Evolutionary conservation across 1,140 invertebrate species (phyloP).

Genomic region (Sycophila sp.): DNA sequence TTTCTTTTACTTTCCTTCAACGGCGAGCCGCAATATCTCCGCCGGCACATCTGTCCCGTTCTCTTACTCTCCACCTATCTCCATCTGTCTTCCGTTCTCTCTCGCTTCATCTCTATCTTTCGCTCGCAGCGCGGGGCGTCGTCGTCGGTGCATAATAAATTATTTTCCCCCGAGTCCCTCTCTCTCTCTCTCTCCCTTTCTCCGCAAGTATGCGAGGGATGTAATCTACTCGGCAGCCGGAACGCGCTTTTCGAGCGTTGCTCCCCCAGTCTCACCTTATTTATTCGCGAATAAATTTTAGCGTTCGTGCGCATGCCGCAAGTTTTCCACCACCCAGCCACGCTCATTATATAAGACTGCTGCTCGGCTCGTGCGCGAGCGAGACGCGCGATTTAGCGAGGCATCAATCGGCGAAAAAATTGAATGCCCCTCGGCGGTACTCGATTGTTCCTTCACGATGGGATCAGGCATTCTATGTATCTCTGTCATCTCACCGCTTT

Average conservation of each 20-base stretch:
- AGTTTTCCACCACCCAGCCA: no score
- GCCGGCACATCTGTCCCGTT: neutral
- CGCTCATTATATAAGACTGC: no score
- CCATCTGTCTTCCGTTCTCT: neutral
- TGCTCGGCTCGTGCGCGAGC: no score
- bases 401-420: no score
- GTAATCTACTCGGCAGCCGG: neutral
- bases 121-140: neutral
- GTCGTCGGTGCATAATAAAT: conserved; percentile 9
- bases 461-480: no score
- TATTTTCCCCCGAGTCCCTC: conserved; percentile 8
- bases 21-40: neutral
- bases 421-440: no score
- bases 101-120: conserved; percentile 6
- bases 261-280: neutral
- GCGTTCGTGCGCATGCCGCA: no score
- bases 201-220: neutral
- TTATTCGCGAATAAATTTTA: conserved; percentile 9
- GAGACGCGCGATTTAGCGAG: no score
- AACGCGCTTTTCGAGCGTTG: neutral
- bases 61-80: neutral
- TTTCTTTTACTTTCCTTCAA: neutral
- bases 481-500: no score
- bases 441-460: no score
- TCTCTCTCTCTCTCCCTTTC: no score